Conservation (phyloP, 1,140 invertebrate genomes). For the Drosophila trapezifrons region DNA sequence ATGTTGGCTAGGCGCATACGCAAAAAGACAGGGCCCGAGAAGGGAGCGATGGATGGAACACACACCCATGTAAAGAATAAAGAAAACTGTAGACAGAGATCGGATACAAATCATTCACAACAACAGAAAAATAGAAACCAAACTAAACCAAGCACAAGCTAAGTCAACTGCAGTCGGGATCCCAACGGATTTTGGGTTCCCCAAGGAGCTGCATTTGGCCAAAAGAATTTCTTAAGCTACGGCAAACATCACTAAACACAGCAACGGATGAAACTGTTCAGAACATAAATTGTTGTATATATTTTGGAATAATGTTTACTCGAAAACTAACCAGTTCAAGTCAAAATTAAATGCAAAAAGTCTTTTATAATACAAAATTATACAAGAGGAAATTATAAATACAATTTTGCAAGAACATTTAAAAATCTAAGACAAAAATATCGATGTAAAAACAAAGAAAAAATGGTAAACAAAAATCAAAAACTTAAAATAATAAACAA, state of each 20-base stretch:
- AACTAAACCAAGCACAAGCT: slow-evolving; percentile 60
- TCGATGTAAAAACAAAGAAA: slow-evolving; percentile 52
- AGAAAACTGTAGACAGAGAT: slow-evolving; percentile 67
- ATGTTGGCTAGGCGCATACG: slow-evolving; percentile 76
- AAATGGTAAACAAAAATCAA: slow-evolving; percentile 61
- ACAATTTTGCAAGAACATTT: slow-evolving; percentile 41
- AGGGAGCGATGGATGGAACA: slow-evolving; percentile 48
- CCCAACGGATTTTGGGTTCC: neutral
- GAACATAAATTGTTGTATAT: slow-evolving; percentile 79
- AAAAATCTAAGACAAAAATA: slow-evolving; percentile 54
- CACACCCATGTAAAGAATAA: slow-evolving; percentile 52
- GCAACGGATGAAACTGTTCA: slow-evolving; percentile 52
- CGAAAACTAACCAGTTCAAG: slow-evolving; percentile 59
- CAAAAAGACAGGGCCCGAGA: slow-evolving; percentile 42
- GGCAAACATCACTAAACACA: slow-evolving; percentile 46
- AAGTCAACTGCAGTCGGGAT: slow-evolving; percentile 16
- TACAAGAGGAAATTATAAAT: slow-evolving; percentile 47
- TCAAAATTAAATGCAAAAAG: slow-evolving; percentile 50
- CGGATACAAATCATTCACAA: slow-evolving; percentile 64
- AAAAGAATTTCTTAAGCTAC: slow-evolving; percentile 44
- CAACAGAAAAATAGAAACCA: slow-evolving; percentile 35
- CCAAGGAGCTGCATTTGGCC: slow-evolving; percentile 18
- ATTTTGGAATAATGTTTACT: slow-evolving; percentile 81
- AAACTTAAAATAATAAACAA: slow-evolving; percentile 64
- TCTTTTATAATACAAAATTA: slow-evolving; percentile 66